Conservation (phyloP, 1,140 invertebrate species). For the Maconellicoccus hirsutus region DNA sequence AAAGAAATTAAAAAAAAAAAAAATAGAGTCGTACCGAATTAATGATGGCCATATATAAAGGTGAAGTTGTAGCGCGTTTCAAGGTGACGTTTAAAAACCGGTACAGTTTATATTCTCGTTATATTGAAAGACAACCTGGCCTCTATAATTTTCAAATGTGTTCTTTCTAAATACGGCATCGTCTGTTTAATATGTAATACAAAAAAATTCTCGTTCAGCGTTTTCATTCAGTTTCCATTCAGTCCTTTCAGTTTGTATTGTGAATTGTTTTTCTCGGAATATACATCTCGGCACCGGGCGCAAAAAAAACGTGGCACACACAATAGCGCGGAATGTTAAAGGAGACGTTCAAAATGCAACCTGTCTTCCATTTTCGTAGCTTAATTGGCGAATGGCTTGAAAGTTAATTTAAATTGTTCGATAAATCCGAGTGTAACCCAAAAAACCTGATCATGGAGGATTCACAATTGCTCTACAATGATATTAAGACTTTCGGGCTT, state of each 20-base stretch:
- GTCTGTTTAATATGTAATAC: not conserved
- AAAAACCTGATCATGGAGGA: not conserved
- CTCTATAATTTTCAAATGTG: constrained; percentile 16
- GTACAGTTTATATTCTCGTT: constrained; percentile 21
- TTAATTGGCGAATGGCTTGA: not conserved
- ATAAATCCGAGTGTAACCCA: not conserved
- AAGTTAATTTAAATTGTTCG: not conserved
- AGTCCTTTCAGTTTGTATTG: not conserved
- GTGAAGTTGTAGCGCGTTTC: constrained; percentile 15
- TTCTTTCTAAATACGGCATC: constrained; percentile 11
- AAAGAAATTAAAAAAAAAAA: constrained; percentile 3
- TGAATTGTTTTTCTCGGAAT: not conserved
- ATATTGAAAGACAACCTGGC: constrained; percentile 20
- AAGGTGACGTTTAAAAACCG: constrained; percentile 17
- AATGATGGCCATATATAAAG: constrained; percentile 21
- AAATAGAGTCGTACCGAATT: constrained; percentile 22
- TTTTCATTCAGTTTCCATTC: constrained; percentile 9
- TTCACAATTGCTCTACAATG: not conserved
- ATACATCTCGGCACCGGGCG: not conserved
- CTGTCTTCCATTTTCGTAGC: not conserved
- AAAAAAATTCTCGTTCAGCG: not conserved
- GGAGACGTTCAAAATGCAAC: not conserved
- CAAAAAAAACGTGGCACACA: not conserved
- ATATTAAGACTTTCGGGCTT: not conserved
- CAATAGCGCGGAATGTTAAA: not conserved